phyloP scores from a whole-genome alignment of 2,113 vertebrate genomes.

The Neotoma lepida region DNA sequence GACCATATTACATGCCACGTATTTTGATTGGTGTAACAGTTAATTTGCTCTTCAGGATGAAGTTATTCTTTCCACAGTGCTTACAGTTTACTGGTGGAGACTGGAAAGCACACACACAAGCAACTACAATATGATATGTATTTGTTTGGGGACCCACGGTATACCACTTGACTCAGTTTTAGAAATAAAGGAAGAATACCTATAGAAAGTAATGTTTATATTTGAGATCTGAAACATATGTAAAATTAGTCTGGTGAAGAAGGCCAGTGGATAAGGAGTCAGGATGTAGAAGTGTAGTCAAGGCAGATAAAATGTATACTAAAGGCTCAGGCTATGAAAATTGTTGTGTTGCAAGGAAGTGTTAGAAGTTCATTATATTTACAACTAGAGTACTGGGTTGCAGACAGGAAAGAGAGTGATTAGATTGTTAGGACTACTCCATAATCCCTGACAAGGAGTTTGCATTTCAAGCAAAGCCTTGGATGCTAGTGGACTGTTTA shows the following conservation, averaged over 20 bases:
- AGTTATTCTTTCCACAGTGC: not conserved
- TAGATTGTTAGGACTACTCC: not conserved
- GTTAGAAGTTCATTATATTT: not conserved
- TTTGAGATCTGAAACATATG: not conserved
- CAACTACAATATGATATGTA: not conserved
- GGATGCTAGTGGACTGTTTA: not conserved
- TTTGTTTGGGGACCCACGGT: not conserved
- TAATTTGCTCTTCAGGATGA: not conserved
- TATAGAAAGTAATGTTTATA: not conserved
- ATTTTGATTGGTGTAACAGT: not conserved
- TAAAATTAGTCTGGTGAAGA: not conserved
- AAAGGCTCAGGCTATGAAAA: not conserved
- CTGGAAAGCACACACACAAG: not conserved
- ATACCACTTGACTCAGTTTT: not conserved
- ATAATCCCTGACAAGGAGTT: not conserved
- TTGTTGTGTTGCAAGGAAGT: not conserved
- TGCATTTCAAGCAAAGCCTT: not conserved
- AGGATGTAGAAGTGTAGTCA: not conserved
- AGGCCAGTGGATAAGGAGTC: too few species aligned
- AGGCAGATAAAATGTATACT: not conserved
- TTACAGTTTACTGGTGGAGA: not conserved
- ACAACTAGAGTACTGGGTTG: not conserved
- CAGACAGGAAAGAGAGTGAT: not conserved
- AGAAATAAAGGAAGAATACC: not conserved
- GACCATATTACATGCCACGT: not conserved